phyloP scores from a whole-genome alignment of 2,888 invertebrate species.

The Phaonia tiefii region DNA sequence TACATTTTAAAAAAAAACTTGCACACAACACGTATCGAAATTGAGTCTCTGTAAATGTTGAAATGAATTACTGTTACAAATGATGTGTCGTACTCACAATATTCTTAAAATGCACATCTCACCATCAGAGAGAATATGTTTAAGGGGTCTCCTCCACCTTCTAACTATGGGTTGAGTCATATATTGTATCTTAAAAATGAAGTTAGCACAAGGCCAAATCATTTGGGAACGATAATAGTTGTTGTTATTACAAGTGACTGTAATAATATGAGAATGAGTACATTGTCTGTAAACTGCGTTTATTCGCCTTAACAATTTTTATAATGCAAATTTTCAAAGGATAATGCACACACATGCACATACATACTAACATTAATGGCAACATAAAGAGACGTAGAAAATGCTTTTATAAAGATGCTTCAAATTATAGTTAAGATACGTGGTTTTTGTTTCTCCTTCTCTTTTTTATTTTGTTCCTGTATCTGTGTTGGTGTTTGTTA shows the following conservation, averaged over 20 bases:
- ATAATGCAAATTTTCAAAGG: conserved; percentile 5
- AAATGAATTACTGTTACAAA: too few species aligned
- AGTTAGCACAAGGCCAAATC: background rate
- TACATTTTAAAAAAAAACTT: too few species aligned
- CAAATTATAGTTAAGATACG: conserved; percentile 26
- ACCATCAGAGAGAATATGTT: too few species aligned
- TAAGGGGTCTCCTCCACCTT: too few species aligned
- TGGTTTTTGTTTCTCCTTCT: background rate
- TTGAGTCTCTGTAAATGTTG: too few species aligned
- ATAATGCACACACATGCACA: conserved; percentile 20
- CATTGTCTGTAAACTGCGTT: conserved; percentile 3
- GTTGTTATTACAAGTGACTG: conserved; percentile 23
- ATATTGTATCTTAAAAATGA: background rate
- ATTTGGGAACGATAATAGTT: background rate
- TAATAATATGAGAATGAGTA: conserved; percentile 17
- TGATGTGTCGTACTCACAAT: too few species aligned
- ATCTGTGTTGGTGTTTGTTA: too few species aligned
- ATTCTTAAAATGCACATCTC: too few species aligned
- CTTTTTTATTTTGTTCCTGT: too few species aligned
- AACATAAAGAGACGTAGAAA: background rate
- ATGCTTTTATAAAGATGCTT: conserved; percentile 1
- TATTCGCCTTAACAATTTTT: conserved; percentile 8
- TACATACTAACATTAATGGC: too few species aligned
- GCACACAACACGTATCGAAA: too few species aligned
- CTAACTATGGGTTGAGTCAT: too few species aligned